Conservation (phyloP, 2,113 vertebrate genomes). For the Laticauda laticaudata region DNA sequence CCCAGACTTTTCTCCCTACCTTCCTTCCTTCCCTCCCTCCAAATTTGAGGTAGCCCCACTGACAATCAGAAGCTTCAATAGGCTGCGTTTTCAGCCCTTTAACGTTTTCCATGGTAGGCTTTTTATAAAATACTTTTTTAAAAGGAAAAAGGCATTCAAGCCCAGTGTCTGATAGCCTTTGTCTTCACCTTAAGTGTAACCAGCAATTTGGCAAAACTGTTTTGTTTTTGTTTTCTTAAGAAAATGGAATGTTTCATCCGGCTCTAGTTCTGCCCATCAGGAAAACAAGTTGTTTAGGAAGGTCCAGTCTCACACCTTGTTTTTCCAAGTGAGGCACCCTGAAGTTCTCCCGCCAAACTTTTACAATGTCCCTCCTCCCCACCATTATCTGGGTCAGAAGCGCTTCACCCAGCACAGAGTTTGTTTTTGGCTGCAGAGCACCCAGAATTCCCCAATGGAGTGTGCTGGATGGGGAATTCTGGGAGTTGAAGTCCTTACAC, state of each 20-base stretch:
- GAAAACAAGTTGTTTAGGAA: no score
- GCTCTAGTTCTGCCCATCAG: not conserved
- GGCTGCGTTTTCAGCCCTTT: not conserved
- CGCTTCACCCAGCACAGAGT: no score
- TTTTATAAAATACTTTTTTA: not conserved
- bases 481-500: not conserved
- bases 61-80: constrained; percentile 10
- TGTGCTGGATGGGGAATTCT: not conserved
- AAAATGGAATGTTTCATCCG: not conserved
- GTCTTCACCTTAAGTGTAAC: not conserved
- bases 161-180: not conserved
- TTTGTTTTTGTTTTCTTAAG: not conserved
- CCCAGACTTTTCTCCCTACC: rapidly evolving
- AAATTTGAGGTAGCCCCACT: not conserved
- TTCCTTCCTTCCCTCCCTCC: not conserved
- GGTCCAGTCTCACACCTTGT: not conserved
- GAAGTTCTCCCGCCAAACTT: not conserved
- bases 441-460: not conserved
- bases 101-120: rapidly evolving
- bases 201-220: not conserved
- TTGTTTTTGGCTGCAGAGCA: not conserved
- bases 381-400: not conserved
- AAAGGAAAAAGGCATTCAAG: not conserved
- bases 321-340: not conserved
- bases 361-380: not conserved